Evolutionary conservation across 2,888 invertebrate genomes (phyloP).

Genomic region (Drosophila nr. perissopoda): DNA sequence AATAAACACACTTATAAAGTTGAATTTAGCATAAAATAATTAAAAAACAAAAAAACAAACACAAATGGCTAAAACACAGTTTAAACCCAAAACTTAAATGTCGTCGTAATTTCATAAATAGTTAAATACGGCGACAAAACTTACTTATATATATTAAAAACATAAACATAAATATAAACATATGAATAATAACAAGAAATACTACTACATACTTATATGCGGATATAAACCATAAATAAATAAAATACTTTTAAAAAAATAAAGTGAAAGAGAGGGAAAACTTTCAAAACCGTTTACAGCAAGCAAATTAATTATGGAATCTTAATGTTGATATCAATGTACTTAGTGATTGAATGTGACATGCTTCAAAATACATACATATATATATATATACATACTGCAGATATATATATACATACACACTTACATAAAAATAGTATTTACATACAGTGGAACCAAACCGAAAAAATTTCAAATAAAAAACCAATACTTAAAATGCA

Average conservation of each 20-base stretch:
- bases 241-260: constrained; percentile 11
- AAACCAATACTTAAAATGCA: constrained; percentile 8
- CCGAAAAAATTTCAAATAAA: constrained; percentile 23
- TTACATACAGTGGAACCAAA: constrained; percentile 44
- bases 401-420: constrained; percentile 37
- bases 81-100: constrained; percentile 69
- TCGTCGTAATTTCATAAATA: constrained; percentile 73
- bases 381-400: constrained; percentile 27
- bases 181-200: constrained; percentile 12
- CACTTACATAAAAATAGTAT: constrained; percentile 34
- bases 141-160: constrained; percentile 8
- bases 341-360: constrained; percentile 62
- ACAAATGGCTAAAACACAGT: constrained; percentile 51
- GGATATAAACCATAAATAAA: constrained; percentile 10
- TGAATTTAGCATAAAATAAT: constrained; percentile 66
- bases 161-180: constrained; percentile 12
- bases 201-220: constrained; percentile 15
- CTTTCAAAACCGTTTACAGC: constrained; percentile 33
- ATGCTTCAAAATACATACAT: constrained; percentile 47
- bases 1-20: constrained; percentile 59
- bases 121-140: constrained; percentile 37
- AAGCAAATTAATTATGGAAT: constrained; percentile 37
- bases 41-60: constrained; percentile 7
- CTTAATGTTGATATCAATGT: constrained; percentile 45
- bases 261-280: constrained; percentile 28